These are phyloP conservation scores for Sylvia atricapilla DNA, from an alignment of 2,113 vertebrate species.

Conservation along the genomic window DNA sequence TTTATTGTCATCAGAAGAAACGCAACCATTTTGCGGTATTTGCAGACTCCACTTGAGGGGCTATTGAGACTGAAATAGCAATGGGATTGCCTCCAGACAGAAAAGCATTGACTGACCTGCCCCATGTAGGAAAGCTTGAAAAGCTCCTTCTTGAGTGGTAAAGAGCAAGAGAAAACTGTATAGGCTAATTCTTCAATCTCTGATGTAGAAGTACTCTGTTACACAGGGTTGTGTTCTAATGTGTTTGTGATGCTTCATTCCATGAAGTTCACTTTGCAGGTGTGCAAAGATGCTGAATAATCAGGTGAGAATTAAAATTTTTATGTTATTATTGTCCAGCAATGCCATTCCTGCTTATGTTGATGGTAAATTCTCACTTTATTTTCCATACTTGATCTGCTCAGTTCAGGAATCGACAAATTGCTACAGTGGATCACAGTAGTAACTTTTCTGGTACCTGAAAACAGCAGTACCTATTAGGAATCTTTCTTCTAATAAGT, in stretches of 20 bases:
- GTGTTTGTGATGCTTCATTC: neutral
- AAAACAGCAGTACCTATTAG: neutral
- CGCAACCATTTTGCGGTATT: neutral
- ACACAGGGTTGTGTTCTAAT: neutral
- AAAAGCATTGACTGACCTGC: neutral
- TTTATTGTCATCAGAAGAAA: neutral
- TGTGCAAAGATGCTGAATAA: neutral
- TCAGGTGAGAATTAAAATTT: neutral
- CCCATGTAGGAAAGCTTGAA: neutral
- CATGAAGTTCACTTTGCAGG: neutral
- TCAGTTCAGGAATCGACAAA: neutral
- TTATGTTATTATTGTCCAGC: neutral
- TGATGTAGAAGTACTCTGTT: neutral
- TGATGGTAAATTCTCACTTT: neutral
- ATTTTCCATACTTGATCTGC: neutral
- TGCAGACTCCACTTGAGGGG: neutral
- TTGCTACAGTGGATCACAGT: neutral
- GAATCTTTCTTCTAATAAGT: neutral
- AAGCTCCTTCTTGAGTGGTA: neutral
- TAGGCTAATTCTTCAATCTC: neutral
- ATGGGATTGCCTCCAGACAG: neutral
- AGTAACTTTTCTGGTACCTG: neutral
- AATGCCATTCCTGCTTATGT: neutral
- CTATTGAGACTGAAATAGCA: neutral
- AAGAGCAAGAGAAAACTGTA: neutral